phyloP scores from a whole-genome alignment of 2,888 invertebrate genomes.

The Drosophila sordidula region DNA sequence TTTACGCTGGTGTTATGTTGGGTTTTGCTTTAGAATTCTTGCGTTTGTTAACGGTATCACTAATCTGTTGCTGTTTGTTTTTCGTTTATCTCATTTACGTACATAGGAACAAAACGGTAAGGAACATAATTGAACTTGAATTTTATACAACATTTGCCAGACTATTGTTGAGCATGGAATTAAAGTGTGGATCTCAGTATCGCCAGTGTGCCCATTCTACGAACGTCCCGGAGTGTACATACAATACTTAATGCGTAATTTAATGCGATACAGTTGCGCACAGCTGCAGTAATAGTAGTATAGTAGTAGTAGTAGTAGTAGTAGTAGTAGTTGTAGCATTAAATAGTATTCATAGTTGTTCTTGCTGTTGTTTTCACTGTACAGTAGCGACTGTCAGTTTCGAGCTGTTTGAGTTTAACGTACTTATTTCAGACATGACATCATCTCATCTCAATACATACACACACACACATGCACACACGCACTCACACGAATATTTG shows the following conservation, averaged over 20 bases:
- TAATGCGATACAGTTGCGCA: conserved; percentile 29
- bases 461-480: not conserved
- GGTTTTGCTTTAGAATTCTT: conserved; percentile 43
- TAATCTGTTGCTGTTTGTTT: conserved; percentile 58
- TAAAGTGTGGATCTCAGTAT: conserved; percentile 35
- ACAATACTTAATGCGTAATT: conserved; percentile 39
- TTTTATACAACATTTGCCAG: conserved; percentile 72
- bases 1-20: conserved; percentile 32
- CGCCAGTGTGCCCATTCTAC: conserved; percentile 8
- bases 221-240: conserved; percentile 6
- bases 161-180: conserved; percentile 68
- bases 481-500: conserved; percentile 15
- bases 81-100: conserved; percentile 59
- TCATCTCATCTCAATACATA: conserved; percentile 34
- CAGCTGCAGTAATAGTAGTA: conserved; percentile 42
- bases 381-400: conserved; percentile 25
- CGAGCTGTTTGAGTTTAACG: conserved; percentile 80
- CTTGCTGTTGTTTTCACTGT: conserved; percentile 11
- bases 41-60: conserved; percentile 72
- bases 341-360: conserved; percentile 38
- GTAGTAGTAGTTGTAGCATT: conserved; percentile 31
- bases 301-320: conserved; percentile 30
- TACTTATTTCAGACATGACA: conserved; percentile 69
- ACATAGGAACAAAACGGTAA: conserved; percentile 77
- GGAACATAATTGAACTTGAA: conserved; percentile 80